Conservation (phyloP, 2,888 invertebrate species). For the Aquatica leii region DNA sequence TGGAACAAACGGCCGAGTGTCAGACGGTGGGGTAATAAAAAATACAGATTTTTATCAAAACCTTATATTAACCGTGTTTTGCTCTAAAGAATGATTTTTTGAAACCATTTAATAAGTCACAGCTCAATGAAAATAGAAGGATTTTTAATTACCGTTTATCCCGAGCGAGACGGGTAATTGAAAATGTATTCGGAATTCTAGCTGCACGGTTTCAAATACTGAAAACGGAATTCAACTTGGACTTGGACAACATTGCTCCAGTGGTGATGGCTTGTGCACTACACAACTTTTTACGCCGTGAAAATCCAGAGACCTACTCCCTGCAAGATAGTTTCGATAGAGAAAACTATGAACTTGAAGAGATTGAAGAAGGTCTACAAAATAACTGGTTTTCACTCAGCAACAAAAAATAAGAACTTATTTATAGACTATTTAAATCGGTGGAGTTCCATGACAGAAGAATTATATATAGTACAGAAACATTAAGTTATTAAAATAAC, state of each 20-base stretch:
- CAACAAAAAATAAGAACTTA: background rate
- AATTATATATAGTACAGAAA: too few species aligned
- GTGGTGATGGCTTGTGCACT: constrained; percentile 1
- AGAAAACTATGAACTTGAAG: background rate
- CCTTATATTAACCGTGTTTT: background rate
- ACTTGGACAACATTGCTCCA: constrained; percentile 5
- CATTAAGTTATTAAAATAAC: too few species aligned
- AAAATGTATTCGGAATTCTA: constrained; percentile 10
- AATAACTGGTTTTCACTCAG: background rate
- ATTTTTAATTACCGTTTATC: constrained; percentile 11
- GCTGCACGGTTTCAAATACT: constrained; percentile 5
- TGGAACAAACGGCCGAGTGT: constrained; percentile 8
- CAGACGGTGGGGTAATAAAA: constrained; percentile 1
- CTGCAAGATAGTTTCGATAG: constrained; percentile 2
- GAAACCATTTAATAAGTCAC: background rate
- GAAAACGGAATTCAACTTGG: background rate
- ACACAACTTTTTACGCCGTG: constrained; percentile 7
- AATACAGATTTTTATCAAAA: constrained; percentile 12
- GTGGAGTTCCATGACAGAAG: constrained; percentile 1
- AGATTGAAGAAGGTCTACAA: background rate
- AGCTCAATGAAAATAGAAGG: constrained; percentile 4
- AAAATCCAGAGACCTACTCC: constrained; percentile 5
- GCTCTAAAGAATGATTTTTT: background rate
- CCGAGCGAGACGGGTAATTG: background rate
- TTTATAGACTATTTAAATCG: background rate